phyloP scores from a whole-genome alignment of 2,797 vertebrate genomes.

The Salmo trutta region DNA sequence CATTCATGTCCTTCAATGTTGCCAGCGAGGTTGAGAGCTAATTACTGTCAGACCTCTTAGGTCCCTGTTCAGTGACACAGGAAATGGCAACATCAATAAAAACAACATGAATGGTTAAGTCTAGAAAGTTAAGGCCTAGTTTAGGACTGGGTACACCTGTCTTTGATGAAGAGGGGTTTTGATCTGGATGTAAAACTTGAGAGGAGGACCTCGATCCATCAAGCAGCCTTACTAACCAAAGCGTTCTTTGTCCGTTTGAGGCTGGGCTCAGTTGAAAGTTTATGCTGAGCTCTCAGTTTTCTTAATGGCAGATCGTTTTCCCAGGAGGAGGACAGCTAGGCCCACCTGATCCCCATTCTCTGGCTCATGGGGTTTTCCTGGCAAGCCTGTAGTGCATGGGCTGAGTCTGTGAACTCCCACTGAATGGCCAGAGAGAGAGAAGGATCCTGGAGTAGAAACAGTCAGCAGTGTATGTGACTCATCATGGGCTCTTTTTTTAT shows the following conservation, averaged over 20 bases:
- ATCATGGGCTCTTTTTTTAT: not conserved
- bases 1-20: not conserved
- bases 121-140: not conserved
- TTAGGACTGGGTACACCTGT: not conserved
- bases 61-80: not conserved
- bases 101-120: not conserved
- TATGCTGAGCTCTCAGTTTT: not conserved
- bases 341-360: constrained; percentile 7
- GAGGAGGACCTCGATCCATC: not conserved
- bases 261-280: not conserved
- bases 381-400: constrained; percentile 2
- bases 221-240: not conserved
- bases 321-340: not conserved
- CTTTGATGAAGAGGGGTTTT: not conserved
- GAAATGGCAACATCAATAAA: constrained; percentile 7
- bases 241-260: not conserved
- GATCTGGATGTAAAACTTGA: not conserved
- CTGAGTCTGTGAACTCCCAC: constrained; percentile 1
- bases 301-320: not conserved
- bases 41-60: not conserved
- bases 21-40: not conserved
- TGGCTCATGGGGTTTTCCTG: constrained; percentile 6
- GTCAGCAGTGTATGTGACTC: constrained; percentile 5
- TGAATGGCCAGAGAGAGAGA: not conserved
- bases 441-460: not conserved